These are phyloP conservation scores for Carduelis carduelis DNA, from an alignment of 2,797 vertebrate species.

Conservation along the genomic window DNA sequence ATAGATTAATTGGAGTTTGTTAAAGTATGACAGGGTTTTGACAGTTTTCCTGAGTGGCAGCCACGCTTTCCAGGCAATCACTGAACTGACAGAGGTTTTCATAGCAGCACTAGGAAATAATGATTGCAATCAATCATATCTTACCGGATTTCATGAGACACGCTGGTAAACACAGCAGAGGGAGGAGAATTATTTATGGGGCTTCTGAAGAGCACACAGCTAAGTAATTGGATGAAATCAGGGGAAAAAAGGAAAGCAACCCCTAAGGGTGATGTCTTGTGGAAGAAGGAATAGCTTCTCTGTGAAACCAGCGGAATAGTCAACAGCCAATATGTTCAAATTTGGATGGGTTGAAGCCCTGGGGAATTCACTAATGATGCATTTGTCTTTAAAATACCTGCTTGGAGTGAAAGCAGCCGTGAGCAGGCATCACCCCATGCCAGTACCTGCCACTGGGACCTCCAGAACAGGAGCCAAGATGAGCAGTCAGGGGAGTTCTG, in stretches of 20 bases:
- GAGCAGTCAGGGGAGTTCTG: fast-evolving
- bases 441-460: background rate
- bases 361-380: background rate
- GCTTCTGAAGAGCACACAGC: conserved; percentile 52
- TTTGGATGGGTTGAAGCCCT: background rate
- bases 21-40: conserved; percentile 50
- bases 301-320: background rate
- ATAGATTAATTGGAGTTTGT: conserved; percentile 60
- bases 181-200: conserved; percentile 64
- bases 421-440: background rate
- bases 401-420: background rate
- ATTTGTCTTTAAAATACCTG: background rate
- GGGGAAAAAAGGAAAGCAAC: conserved; percentile 17
- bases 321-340: background rate
- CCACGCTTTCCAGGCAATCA: conserved; percentile 64
- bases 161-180: conserved; percentile 61
- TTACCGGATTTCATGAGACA: conserved; percentile 57
- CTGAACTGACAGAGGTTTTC: conserved; percentile 67
- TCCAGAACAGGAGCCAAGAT: background rate
- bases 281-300: conserved; percentile 12
- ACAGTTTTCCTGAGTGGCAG: conserved; percentile 48
- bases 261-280: conserved; percentile 16
- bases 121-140: conserved; percentile 71
- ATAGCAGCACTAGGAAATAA: conserved; percentile 64
- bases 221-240: conserved; percentile 67